Percentiles rank a stretch among this genome's conserved stretches.
phyloP scores from a whole-genome alignment of 2,888 invertebrate genomes.

The Coleophora deauratella region DNA sequence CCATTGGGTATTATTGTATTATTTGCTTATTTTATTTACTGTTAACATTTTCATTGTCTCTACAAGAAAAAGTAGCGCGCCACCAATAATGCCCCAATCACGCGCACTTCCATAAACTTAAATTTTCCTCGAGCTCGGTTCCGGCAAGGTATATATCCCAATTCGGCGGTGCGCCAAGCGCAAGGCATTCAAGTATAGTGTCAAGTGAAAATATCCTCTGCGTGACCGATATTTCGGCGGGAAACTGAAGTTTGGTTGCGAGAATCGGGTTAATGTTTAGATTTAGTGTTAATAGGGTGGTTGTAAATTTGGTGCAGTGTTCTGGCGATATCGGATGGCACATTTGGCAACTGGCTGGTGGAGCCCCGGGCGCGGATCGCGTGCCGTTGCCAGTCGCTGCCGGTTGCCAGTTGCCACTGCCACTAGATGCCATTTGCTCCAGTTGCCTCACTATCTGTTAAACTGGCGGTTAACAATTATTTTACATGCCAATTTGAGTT shows the following conservation, averaged over 20 bases:
- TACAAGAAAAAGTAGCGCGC: too few relatives aligned
- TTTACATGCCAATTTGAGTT: slow-evolving; percentile 32
- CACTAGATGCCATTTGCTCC: slow-evolving; percentile 42
- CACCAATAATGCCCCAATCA: not conserved
- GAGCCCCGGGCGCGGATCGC: slow-evolving; percentile 37
- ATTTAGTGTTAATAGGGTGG: slow-evolving; percentile 73
- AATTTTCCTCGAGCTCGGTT: not conserved
- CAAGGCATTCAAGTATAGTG: slow-evolving; percentile 18
- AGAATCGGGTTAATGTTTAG: slow-evolving; percentile 72
- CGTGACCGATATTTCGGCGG: slow-evolving; percentile 55
- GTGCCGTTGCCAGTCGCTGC: slow-evolving; percentile 34
- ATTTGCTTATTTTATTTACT: too few relatives aligned
- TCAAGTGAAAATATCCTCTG: slow-evolving; percentile 39
- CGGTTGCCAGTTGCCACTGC: not conserved
- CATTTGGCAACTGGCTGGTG: slow-evolving; percentile 59
- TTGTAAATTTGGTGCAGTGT: slow-evolving; percentile 68
- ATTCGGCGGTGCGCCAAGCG: slow-evolving; percentile 25
- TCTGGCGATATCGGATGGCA: slow-evolving; percentile 68
- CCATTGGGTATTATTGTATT: too few relatives aligned
- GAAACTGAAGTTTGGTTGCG: slow-evolving; percentile 62
- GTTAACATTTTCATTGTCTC: too few relatives aligned
- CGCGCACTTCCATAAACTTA: not conserved
- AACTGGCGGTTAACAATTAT: slow-evolving; percentile 54
- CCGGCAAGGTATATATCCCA: not conserved
- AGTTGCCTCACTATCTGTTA: slow-evolving; percentile 29